Percentiles rank a stretch among this genome's conserved stretches.
Evolutionary conservation across 2,888 invertebrate species (phyloP).

Genomic region (Amphiduros pacificus): DNA sequence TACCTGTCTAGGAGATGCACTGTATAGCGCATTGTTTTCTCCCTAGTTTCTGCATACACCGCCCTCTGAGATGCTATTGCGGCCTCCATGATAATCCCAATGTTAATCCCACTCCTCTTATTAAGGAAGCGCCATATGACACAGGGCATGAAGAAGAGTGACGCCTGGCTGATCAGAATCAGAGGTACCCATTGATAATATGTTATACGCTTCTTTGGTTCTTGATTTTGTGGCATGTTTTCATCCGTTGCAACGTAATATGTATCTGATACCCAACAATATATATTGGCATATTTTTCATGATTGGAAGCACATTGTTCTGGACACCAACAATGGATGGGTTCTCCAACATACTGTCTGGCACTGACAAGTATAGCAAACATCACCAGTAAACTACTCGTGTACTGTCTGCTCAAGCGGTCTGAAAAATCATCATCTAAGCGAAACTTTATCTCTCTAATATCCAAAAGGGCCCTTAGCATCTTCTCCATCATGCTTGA

Average conservation of each 20-base stretch:
- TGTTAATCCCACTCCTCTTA: slow-evolving; percentile 21
- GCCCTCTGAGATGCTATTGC: slow-evolving; percentile 26
- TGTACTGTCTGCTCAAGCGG: slow-evolving; percentile 61
- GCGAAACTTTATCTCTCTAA: slow-evolving; percentile 26
- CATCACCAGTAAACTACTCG: slow-evolving; percentile 55
- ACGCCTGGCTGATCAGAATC: slow-evolving; percentile 47
- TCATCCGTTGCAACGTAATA: slow-evolving; percentile 43
- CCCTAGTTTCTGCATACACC: slow-evolving; percentile 23
- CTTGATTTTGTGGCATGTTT: slow-evolving; percentile 27
- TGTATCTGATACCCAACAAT: slow-evolving; percentile 57
- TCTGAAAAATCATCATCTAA: slow-evolving; percentile 59
- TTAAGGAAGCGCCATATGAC: slow-evolving; percentile 60
- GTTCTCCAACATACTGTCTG: slow-evolving; percentile 62
- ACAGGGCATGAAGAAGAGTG: slow-evolving; percentile 53
- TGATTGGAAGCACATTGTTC: slow-evolving; percentile 34
- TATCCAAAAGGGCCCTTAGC: slow-evolving; percentile 23
- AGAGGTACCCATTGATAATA: slow-evolving; percentile 62
- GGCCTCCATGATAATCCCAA: slow-evolving; percentile 27
- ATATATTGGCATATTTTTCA: slow-evolving; percentile 32
- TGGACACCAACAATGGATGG: slow-evolving; percentile 60
- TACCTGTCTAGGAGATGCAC: slow-evolving; percentile 25
- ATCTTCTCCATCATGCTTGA: slow-evolving; percentile 32
- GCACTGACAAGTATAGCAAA: slow-evolving; percentile 60
- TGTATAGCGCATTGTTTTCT: slow-evolving; percentile 25
- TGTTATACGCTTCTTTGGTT: slow-evolving; percentile 56